Evolutionary conservation across 2,797 vertebrate genomes (phyloP).

Genomic region (Arremon aurantiirostris): DNA sequence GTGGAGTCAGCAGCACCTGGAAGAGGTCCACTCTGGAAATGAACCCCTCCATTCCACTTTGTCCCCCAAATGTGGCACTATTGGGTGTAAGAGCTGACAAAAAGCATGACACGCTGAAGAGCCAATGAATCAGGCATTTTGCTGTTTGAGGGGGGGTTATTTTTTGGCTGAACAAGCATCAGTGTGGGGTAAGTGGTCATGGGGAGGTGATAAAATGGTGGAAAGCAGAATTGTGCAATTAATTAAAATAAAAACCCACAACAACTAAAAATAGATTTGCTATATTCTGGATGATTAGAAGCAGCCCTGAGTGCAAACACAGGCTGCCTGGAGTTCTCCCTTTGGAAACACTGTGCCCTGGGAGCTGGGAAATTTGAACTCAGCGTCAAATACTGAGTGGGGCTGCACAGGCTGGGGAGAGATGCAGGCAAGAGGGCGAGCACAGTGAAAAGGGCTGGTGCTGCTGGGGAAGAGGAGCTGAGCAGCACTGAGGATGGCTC

Average conservation of each 20-base stretch:
- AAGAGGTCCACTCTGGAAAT: background rate
- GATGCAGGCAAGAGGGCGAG: background rate
- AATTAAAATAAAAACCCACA: background rate
- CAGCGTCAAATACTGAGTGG: background rate
- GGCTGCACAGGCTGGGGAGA: background rate
- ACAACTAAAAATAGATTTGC: background rate
- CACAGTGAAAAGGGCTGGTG: rapidly evolving
- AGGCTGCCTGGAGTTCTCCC: background rate
- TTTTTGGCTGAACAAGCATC: slow-evolving; percentile 39
- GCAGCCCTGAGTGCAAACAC: slow-evolving; percentile 7
- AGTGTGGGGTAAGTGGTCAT: background rate
- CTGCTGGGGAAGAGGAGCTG: background rate
- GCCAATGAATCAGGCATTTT: background rate
- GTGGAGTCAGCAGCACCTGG: background rate
- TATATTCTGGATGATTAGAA: slow-evolving; percentile 26
- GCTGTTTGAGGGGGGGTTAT: background rate
- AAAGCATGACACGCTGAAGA: background rate
- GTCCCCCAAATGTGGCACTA: background rate
- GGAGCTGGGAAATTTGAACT: background rate
- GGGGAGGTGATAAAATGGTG: background rate
- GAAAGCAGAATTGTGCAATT: background rate
- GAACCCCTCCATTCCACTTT: background rate
- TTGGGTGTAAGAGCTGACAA: background rate
- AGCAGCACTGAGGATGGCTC: background rate
- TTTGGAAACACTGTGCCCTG: background rate